These are phyloP conservation scores for Xanthorhoe designata DNA, from an alignment of 2,888 invertebrate species.

Conservation along the genomic window DNA sequence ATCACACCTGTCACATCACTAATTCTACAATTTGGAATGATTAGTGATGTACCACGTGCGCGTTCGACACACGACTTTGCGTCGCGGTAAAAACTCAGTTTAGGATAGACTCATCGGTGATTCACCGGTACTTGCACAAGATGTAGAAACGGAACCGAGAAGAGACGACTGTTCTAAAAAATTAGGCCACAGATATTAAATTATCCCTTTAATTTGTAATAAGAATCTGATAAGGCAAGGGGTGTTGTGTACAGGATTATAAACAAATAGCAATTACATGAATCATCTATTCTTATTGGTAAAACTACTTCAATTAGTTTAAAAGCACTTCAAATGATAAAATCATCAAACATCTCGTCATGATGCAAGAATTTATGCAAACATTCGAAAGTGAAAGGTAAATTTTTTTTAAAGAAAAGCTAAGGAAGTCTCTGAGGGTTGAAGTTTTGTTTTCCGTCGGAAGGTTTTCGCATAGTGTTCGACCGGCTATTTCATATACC, in stretches of 20 bases:
- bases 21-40: conserved; percentile 31
- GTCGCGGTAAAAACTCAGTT: conserved; percentile 79
- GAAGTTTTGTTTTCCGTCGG: conserved; percentile 69
- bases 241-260: background rate
- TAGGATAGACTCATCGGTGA: conserved; percentile 85
- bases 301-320: conserved; percentile 6
- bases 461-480: conserved; percentile 84
- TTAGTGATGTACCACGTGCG: conserved; percentile 53
- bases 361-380: conserved; percentile 36
- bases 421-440: conserved; percentile 69
- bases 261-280: conserved; percentile 5
- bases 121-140: conserved; percentile 78
- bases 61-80: conserved; percentile 49
- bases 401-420: conserved; percentile 35
- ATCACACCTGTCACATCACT: conserved; percentile 29
- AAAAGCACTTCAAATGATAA: conserved; percentile 36
- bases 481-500: conserved; percentile 83
- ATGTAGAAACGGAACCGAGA: conserved; percentile 64
- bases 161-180: conserved; percentile 54
- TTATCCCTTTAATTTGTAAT: background rate
- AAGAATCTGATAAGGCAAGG: background rate
- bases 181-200: background rate
- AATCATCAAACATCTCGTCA: conserved; percentile 35
- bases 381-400: conserved; percentile 31
- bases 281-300: conserved; percentile 7